phyloP scores from a whole-genome alignment of 2,888 invertebrate genomes.

The Papilio demoleus region DNA sequence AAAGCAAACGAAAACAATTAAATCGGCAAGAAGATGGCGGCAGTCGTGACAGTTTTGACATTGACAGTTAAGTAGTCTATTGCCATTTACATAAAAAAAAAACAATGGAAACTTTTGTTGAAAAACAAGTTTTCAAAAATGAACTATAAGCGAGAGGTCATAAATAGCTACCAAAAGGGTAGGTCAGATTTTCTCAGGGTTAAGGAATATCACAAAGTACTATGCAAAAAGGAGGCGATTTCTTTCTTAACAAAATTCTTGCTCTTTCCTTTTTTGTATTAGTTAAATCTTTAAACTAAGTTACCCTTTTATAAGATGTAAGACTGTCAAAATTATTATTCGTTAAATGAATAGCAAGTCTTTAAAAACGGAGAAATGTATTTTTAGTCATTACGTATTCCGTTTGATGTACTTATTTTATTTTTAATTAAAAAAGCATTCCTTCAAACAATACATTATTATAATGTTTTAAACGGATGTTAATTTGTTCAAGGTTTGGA shows the following conservation, averaged over 20 bases:
- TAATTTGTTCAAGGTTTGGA: conserved; percentile 1
- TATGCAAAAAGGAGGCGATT: no score
- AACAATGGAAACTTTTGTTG: no score
- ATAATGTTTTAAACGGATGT: conserved; percentile 9
- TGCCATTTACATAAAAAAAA: neutral
- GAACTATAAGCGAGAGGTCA: no score
- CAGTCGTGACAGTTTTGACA: conserved; percentile 10
- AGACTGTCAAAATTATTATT: no score
- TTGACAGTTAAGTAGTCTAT: neutral
- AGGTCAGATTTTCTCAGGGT: no score
- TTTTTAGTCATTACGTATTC: neutral
- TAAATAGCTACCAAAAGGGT: no score
- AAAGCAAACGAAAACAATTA: conserved; percentile 22
- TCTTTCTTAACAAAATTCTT: no score
- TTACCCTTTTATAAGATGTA: no score
- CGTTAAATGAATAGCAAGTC: neutral
- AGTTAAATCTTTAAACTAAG: no score
- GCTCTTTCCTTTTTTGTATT: no score
- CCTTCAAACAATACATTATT: neutral
- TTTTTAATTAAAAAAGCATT: neutral
- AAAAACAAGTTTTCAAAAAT: no score
- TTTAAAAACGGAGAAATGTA: neutral
- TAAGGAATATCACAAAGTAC: no score
- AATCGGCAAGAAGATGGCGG: conserved; percentile 32
- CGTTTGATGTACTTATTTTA: neutral